Base-by-base conservation (phyloP, 2,113 vertebrate species). In the Clarias gariepinus region DNA sequence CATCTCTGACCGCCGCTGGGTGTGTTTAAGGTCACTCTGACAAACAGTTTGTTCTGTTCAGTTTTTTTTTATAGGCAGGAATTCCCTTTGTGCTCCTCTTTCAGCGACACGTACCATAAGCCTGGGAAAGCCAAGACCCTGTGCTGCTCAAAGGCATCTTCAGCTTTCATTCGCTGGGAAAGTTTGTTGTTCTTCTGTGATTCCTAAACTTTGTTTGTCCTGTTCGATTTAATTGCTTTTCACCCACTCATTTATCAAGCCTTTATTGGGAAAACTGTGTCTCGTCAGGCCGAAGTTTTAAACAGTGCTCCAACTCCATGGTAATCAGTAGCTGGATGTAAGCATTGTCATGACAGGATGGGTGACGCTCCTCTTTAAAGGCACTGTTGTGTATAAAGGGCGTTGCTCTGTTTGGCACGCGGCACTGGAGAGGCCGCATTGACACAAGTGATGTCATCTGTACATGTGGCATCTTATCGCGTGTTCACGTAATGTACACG, bases 1-100 rank as follows among this genome's bases (percentile, higher is more conserved):
- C 53, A 60, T 47, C 57, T 71, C 77, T 83, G 16, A 79, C 86
- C 86, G 77, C 85, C 66, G 63, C 79, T 85, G 90, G 89, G 89
- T 84, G 89, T 91, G 76, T 89, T 86, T 87, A 76, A 30, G 61
- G 83, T 86, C 87, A 83, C 69, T 84, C 68, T 82, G 53, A 88
- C 63, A 89, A 89, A 91, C 88, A 90, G 76, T 85, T 87, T 3
- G 76, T 78, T 87, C 90, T 90, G 81, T 47, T 90, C 76, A 23
- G 33, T 47, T 81, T 91, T 92, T 91, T 91, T 92, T 92, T 91
- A 86, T 11, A 60, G 11, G 33, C 86, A 88, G 91, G 88, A 93
- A 91, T 92, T 88, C 89, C 88, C 92, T 89, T 36, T 88, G 61
- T 85, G 69, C n/a, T 41, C 78, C 89, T 89, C 87, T 86, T 87